These are phyloP conservation scores for Genyomyrus donnyi DNA, from an alignment of 2,113 vertebrate species.

Conservation along the genomic window DNA sequence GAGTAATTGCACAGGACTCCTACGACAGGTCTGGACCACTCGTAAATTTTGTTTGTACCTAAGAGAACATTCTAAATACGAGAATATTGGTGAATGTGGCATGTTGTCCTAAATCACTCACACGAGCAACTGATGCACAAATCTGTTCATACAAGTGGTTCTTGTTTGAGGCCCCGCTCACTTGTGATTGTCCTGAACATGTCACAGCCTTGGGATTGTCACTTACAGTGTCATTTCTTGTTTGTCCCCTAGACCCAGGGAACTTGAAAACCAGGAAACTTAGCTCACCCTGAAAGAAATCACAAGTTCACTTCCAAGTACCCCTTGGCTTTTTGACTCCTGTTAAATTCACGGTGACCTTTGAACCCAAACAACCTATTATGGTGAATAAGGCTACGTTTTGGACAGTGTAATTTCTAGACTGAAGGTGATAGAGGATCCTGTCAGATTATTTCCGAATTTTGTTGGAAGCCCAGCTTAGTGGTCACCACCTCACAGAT, in stretches of 20 bases:
- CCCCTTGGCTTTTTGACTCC: not conserved
- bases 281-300: slow-evolving; percentile 44
- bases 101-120: not conserved
- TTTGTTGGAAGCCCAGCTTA: not conserved
- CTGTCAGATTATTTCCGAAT: not conserved
- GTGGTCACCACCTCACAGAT: not conserved
- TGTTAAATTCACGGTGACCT: not conserved
- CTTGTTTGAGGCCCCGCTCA: not conserved
- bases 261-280: slow-evolving; percentile 61
- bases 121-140: not conserved
- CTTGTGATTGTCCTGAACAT: not conserved
- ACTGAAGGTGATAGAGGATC: not conserved
- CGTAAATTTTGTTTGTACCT: not conserved
- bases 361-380: not conserved
- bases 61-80: not conserved
- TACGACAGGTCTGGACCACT: not conserved
- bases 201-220: not conserved
- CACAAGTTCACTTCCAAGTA: not conserved
- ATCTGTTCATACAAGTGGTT: not conserved
- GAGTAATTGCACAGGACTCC: not conserved
- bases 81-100: not conserved
- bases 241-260: slow-evolving; percentile 49
- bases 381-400: not conserved
- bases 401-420: not conserved
- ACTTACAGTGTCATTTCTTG: slow-evolving; percentile 19